These are phyloP conservation scores for Mirounga angustirostris DNA, from an alignment of 2,113 vertebrate genomes.

Conservation along the genomic window DNA sequence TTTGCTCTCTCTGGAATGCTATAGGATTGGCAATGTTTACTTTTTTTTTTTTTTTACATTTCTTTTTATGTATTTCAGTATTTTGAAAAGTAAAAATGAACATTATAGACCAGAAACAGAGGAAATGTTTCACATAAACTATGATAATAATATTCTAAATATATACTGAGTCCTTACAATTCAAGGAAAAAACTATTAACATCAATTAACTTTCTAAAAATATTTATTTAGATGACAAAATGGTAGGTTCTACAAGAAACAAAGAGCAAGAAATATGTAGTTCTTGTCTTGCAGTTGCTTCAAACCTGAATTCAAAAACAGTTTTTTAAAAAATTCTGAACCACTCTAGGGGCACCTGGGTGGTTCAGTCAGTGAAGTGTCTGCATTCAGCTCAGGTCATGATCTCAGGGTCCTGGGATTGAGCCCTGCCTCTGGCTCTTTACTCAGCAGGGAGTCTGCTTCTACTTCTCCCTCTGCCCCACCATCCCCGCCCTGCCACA, in stretches of 20 bases:
- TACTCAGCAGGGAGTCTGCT: not conserved
- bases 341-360: not conserved
- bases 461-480: too few relatives aligned
- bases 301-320: not conserved
- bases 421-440: not conserved
- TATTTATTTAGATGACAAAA: not conserved
- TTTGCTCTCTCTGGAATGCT: not conserved
- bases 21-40: not conserved
- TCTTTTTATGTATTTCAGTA: not conserved
- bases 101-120: not conserved
- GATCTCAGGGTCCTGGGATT: not conserved
- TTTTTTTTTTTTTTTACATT: not conserved
- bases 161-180: not conserved
- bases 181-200: not conserved
- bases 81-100: conserved; percentile 18
- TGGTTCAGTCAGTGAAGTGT: not conserved
- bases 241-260: not conserved
- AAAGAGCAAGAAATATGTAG: not conserved
- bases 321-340: not conserved
- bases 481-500: accelerated
- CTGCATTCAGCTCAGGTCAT: not conserved
- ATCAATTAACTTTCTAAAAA: not conserved
- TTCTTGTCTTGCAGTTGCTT: not conserved
- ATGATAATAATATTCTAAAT: not conserved
- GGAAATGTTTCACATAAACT: not conserved